Evolutionary conservation across 2,113 vertebrate species (phyloP).

Genomic region (Cichladusa arquata): DNA sequence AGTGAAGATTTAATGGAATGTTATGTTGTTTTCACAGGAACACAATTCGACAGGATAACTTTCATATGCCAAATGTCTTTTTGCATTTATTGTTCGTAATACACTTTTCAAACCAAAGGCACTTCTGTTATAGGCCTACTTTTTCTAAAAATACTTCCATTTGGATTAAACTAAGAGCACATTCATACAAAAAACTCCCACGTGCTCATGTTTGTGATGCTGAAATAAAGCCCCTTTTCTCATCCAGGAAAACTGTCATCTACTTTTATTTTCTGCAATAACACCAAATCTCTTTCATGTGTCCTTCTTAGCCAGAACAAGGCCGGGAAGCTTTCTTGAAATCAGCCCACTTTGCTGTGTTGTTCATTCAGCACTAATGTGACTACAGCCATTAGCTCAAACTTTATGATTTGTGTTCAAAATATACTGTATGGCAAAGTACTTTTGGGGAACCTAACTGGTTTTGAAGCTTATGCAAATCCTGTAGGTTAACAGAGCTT

Average conservation of each 20-base stretch:
- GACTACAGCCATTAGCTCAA: neutral
- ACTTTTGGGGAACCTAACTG: neutral
- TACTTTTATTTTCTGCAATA: neutral
- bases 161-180: neutral
- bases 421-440: neutral
- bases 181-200: fast-evolving
- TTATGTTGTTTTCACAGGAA: neutral
- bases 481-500: neutral
- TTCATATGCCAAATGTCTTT: neutral
- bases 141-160: neutral
- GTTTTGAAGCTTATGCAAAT: neutral
- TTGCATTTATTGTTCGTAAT: neutral
- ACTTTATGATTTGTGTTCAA: neutral
- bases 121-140: neutral
- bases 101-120: neutral
- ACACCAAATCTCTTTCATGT: neutral
- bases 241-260: neutral
- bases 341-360: neutral
- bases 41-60: neutral
- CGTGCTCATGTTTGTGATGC: neutral
- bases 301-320: neutral
- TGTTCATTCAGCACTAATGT: neutral
- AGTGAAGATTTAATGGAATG: neutral
- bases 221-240: neutral
- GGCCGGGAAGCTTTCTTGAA: neutral